Evolutionary conservation across 2,888 invertebrate genomes (phyloP), one percentile per base, ranked within the genome.

Genomic region (Heliconius sara): DNA sequence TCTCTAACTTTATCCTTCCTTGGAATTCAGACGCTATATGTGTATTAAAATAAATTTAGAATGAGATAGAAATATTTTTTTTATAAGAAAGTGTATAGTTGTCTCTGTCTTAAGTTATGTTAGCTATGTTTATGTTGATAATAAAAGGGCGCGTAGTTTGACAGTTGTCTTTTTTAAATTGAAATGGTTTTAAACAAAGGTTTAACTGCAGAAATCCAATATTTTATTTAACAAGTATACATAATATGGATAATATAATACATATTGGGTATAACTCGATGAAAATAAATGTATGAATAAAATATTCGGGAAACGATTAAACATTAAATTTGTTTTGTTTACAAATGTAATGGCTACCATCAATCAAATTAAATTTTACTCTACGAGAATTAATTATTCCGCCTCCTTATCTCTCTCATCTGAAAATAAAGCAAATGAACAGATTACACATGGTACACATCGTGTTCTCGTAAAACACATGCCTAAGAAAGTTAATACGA

Each of bases 1-100:
- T 82, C 88, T 89, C 90, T 89, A 91, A 88, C 85, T 89, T 87
- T 90, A 90, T 87, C 88, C 84, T 83, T 85, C 84, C 83, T 84
- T 84, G 85, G 84, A 87, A 87, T 87, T 86, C 84, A 78, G 83
- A 72, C 66, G 79, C 63, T 63, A 70, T 57, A 74, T 13, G 60
- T 60, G 74, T 74, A 39, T 74, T 67, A 67, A 74, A 75, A 47
- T 65, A 75, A 34, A 60, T 73, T 73, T 60, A 73, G 77, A 78
- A 67, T 66, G 78, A 71, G 78, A 73, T 47, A 47, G 77, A 65
- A 3, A 72, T 66, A 22, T 43, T n/a, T 47, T 70, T 70, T 65
- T 27, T 47, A 43, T 43, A 25, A 43, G 75, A 34, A 52, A 57
- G 12, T 34, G 0, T 30, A 16, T 16, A 4, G 57, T 60, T 72